Evolutionary conservation across 2,888 invertebrate genomes (phyloP).

Genomic region (Gymnocheta viridis): DNA sequence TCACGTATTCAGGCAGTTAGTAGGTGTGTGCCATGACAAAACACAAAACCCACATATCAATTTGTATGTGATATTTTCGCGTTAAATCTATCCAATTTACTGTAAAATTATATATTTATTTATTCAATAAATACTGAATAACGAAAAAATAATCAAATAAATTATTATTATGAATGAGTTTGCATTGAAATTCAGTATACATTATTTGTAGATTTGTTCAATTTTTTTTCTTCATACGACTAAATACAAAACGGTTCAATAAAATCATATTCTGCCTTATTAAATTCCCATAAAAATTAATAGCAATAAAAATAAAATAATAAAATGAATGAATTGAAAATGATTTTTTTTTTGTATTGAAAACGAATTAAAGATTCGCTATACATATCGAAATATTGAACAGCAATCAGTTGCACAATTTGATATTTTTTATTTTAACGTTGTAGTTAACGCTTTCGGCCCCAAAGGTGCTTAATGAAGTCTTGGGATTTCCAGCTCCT

Average conservation of each 20-base stretch:
- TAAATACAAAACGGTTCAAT: constrained; percentile 55
- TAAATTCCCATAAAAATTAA: constrained; percentile 73
- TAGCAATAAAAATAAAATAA: constrained; percentile 64
- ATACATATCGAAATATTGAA: no score
- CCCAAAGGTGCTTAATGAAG: no score
- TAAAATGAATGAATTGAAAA: constrained; percentile 34
- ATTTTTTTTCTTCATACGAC: constrained; percentile 26
- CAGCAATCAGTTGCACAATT: no score
- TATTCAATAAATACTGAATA: constrained; percentile 54
- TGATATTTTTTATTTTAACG: no score
- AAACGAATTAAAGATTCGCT: not conserved
- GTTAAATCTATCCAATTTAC: constrained; percentile 61
- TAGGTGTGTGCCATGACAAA: constrained; percentile 61
- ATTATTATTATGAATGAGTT: constrained; percentile 47
- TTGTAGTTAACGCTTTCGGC: no score
- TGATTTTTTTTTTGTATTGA: not conserved
- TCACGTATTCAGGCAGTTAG: constrained; percentile 4
- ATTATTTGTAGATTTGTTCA: constrained; percentile 7
- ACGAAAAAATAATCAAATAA: constrained; percentile 30
- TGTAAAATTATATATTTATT: constrained; percentile 59
- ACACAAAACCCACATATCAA: constrained; percentile 56
- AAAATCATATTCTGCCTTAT: constrained; percentile 70
- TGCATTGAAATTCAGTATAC: constrained; percentile 18
- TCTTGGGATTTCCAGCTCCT: no score
- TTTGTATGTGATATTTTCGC: constrained; percentile 47